These are phyloP conservation scores for Tridacna crocea DNA, from an alignment of 2,888 invertebrate genomes.

Conservation along the genomic window DNA sequence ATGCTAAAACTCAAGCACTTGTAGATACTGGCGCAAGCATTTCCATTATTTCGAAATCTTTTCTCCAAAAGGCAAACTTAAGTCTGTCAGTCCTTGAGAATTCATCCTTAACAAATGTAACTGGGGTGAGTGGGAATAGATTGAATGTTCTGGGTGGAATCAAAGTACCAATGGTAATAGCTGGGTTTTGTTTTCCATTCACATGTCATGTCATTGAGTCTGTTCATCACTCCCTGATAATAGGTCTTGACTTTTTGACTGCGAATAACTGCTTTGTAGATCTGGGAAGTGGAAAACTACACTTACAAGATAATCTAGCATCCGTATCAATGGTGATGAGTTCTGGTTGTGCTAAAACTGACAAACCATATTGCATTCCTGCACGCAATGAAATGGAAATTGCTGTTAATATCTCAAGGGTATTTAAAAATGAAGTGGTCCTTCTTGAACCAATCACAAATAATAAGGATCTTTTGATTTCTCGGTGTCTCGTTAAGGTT, in stretches of 20 bases:
- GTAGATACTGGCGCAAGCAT: conserved; percentile 42
- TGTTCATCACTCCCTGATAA: conserved; percentile 37
- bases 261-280: conserved; percentile 36
- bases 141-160: conserved; percentile 30
- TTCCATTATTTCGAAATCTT: conserved; percentile 30
- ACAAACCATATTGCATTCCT: conserved; percentile 7
- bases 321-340: neutral
- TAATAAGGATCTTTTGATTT: conserved; percentile 28
- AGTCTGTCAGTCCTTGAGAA: neutral
- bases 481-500: conserved; percentile 23
- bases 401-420: conserved; percentile 15
- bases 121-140: conserved; percentile 29
- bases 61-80: conserved; percentile 31
- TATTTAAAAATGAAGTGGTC: conserved; percentile 6
- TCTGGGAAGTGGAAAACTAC: conserved; percentile 18
- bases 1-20: conserved; percentile 22
- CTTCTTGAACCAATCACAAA: conserved; percentile 37
- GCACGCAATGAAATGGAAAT: conserved; percentile 26
- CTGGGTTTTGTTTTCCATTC: conserved; percentile 17
- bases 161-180: conserved; percentile 29
- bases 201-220: conserved; percentile 28
- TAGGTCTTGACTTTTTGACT: conserved; percentile 42
- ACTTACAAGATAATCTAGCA: conserved; percentile 19
- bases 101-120: neutral
- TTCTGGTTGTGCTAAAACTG: conserved; percentile 39